Base-by-base conservation (phyloP, 1,140 invertebrate genomes). In the Asbolus verrucosus region DNA sequence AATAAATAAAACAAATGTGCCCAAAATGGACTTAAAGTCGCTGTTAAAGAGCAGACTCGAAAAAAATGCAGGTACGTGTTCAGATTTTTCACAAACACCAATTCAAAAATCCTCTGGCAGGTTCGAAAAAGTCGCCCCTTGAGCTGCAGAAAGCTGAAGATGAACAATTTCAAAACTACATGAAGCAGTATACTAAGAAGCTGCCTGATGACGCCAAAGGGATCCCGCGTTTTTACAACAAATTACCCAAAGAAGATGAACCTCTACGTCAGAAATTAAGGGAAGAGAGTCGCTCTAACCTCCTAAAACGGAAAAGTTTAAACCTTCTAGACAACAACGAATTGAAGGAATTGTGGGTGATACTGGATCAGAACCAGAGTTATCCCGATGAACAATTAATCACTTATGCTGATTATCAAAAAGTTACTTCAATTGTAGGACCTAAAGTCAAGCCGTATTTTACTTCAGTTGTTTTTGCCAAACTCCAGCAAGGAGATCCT, bases 291-390 rank as follows among this genome's bases (percentile, higher is more conserved):
- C 84, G 94, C 76, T 92, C 93, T 6, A 85, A 93, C 41, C 94
- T 96, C 80, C 80, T 97, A 15, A 92, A 96, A 82, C 88, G 92
- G 77, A 89, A 91, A 79, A 94, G 92, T 67, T 87, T 89, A 73
- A 89, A 94, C 77, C 82, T 97, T 4, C 80, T 97, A 14, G 92
- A 95, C 81, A 94, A 94, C 81, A 89, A 92, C 76, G 95, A 97
- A 82, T 80, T 97, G 24, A 94, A 94, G 81, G 86, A 91, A 36
- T 80, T 97, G 0, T 97, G 94, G 93, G 85, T 88, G 33, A 81
- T 94, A 15, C 81, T 97, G 62, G 92, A 96, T 77, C 89, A 92
- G 70, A 88, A 94, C 70, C 90, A 94, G 72, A 92, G 89, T 60
- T 83, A 84, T 13, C 87, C 87, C 43, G 91, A 94, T 31, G 93